Base-by-base conservation (phyloP, 2,113 vertebrate genomes). In the Tricholaema leucomelas region DNA sequence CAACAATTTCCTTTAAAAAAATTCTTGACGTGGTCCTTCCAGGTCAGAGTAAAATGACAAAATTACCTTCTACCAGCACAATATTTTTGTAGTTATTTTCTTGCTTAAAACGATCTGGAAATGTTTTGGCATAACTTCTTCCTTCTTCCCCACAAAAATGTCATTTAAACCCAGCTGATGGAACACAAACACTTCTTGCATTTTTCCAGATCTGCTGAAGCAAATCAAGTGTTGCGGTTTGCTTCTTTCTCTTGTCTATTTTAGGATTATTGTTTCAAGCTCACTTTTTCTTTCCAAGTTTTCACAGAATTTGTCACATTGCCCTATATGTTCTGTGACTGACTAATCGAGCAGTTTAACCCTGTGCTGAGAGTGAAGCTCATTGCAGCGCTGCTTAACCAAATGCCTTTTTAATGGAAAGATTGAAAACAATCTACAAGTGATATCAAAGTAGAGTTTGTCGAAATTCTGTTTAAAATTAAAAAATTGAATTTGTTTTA, bases 381-480 rank as follows among this genome's bases (percentile, higher is more conserved):
- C 25, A 14, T 30, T n/a, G 56, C 61, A 31, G 76, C 58, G 52
- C 52, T 38, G 85, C 75, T 52, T 82, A 89, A 71, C 33, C 70
- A 80, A 93, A 85, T 92, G 80, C 79, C 90, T 93, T 95, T 89
- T 85, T 91, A 93, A 77, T 91, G 75, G 75, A 70, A 88, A 33
- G 61, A 85, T 91, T 89, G 10, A 66, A 91, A 80, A 46, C 70
- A 80, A 28, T 82, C 54, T 33, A 14, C 28, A 55, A 55, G n/a
- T 18, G 55, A 36, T 85, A 48, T 28, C 36, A 73, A 76, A 76
- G 69, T 38, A 44, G 75, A 76, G 65, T 52, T 66, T 66, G 46
- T 70, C 33, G 48, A 31, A 92, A 73, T 74, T 59, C 24, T 63
- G 31, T 38, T 50, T 7, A 31, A 23, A 50, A 48, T 33, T 36